A percentile compares a stretch with the other conserved stretches of the same genome.
These are phyloP conservation scores for Agonum fuliginosum DNA, from an alignment of 2,888 invertebrate genomes.

Conservation along the genomic window DNA sequence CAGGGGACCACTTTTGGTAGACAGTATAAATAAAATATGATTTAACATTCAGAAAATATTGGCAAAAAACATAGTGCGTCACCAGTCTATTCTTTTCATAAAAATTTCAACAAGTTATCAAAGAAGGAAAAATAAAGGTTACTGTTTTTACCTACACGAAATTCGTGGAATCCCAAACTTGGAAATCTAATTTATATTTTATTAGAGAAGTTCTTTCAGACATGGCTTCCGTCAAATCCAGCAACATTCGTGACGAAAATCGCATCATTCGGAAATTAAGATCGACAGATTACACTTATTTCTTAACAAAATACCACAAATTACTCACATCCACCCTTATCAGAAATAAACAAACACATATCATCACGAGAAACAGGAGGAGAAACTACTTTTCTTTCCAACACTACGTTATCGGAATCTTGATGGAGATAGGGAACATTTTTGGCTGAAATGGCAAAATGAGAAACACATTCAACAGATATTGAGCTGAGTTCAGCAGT, in stretches of 20 bases:
- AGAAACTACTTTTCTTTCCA: too few species aligned
- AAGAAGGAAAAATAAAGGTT: conserved; percentile 25
- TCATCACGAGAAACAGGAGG: background rate
- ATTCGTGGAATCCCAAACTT: conserved; percentile 46
- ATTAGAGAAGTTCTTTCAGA: conserved; percentile 36
- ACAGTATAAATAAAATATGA: too few species aligned
- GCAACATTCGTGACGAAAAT: conserved; percentile 38
- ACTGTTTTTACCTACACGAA: conserved; percentile 27
- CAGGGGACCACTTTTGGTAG: too few species aligned
- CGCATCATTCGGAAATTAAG: conserved; percentile 36
- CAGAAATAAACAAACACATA: conserved; percentile 15
- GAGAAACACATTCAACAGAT: too few species aligned
- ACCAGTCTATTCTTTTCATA: conserved; percentile 23
- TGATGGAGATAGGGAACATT: too few species aligned
- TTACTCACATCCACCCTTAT: conserved; percentile 20
- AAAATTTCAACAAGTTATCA: conserved; percentile 43
- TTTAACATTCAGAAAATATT: too few species aligned
- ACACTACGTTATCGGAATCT: too few species aligned
- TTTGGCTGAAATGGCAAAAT: too few species aligned
- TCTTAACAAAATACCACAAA: conserved; percentile 10
- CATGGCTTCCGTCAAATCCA: conserved; percentile 27
- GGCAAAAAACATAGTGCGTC: background rate
- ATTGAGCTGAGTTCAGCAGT: too few species aligned
- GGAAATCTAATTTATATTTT: conserved; percentile 51
- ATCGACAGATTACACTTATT: conserved; percentile 27